Evolutionary conservation across 2,797 vertebrate genomes (phyloP).

Genomic region (Sandelia bainsii): DNA sequence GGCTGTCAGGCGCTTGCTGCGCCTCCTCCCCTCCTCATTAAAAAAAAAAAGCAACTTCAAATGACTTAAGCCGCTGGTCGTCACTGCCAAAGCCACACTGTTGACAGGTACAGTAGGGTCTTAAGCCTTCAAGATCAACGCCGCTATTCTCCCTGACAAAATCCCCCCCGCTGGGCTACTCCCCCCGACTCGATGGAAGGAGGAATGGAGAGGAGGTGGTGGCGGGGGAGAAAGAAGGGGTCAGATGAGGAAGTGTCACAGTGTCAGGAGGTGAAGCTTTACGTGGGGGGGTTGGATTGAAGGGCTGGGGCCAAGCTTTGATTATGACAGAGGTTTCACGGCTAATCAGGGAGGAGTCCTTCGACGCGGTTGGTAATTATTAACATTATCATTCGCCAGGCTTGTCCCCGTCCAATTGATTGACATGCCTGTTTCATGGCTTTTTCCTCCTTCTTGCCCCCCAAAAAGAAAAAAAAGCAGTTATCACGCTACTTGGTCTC

Average conservation of each 20-base stretch:
- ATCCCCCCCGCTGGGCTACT: slow-evolving; percentile 72
- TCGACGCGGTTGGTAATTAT: slow-evolving; percentile 75
- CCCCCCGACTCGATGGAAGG: slow-evolving; percentile 56
- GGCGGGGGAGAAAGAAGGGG: slow-evolving; percentile 31
- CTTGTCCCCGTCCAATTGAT: slow-evolving; percentile 80
- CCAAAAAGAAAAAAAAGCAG: slow-evolving; percentile 30
- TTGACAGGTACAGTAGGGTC: slow-evolving; percentile 84
- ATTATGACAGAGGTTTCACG: slow-evolving; percentile 57
- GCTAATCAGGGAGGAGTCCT: slow-evolving; percentile 72
- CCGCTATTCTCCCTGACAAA: slow-evolving; percentile 81
- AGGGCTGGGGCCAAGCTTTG: slow-evolving; percentile 5
- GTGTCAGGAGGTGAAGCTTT: slow-evolving; percentile 24
- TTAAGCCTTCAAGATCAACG: slow-evolving; percentile 83
- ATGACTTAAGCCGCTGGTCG: slow-evolving; percentile 84
- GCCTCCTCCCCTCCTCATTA: slow-evolving; percentile 77
- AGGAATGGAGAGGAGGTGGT: neutral
- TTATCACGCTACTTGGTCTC: slow-evolving; percentile 38
- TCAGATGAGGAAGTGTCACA: slow-evolving; percentile 46
- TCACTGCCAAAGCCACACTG: slow-evolving; percentile 77
- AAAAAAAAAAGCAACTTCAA: slow-evolving; percentile 77
- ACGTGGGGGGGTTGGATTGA: neutral
- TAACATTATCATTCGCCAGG: slow-evolving; percentile 76
- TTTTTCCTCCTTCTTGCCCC: slow-evolving; percentile 28
- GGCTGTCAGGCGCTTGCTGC: slow-evolving; percentile 69
- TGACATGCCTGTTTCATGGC: slow-evolving; percentile 77